phyloP scores from a whole-genome alignment of 2,888 invertebrate genomes.

The Danaus chrysippus region DNA sequence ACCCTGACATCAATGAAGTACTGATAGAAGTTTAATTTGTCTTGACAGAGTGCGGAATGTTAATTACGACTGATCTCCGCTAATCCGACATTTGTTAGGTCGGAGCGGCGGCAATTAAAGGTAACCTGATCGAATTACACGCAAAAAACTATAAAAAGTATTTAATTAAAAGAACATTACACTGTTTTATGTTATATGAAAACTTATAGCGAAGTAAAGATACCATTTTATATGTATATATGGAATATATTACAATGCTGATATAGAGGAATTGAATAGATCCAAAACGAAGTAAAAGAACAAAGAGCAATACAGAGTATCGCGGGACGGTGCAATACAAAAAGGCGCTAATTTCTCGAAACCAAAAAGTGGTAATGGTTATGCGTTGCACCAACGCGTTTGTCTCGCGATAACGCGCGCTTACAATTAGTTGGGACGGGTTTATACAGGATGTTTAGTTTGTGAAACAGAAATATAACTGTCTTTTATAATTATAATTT shows the following conservation, averaged over 20 bases:
- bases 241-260: background rate
- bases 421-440: conserved; percentile 72
- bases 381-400: conserved; percentile 76
- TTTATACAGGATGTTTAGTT: conserved; percentile 40
- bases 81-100: conserved; percentile 33
- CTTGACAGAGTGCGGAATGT: conserved; percentile 55
- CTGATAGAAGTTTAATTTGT: conserved; percentile 45
- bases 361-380: conserved; percentile 78
- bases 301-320: conserved; percentile 31
- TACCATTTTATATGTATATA: background rate
- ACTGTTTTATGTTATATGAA: too few relatives aligned
- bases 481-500: background rate
- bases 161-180: too few relatives aligned
- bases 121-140: conserved; percentile 6
- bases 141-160: too few relatives aligned
- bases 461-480: background rate
- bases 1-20: conserved; percentile 27
- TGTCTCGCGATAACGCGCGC: conserved; percentile 78
- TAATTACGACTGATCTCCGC: conserved; percentile 60
- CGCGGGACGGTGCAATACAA: conserved; percentile 67
- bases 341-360: conserved; percentile 77
- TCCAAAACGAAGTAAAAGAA: conserved; percentile 33
- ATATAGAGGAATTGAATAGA: conserved; percentile 10
- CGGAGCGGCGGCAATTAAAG: conserved; percentile 23
- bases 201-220: background rate